These are phyloP conservation scores for Eumeta japonica DNA, from an alignment of 1,140 invertebrate genomes.

Conservation along the genomic window DNA sequence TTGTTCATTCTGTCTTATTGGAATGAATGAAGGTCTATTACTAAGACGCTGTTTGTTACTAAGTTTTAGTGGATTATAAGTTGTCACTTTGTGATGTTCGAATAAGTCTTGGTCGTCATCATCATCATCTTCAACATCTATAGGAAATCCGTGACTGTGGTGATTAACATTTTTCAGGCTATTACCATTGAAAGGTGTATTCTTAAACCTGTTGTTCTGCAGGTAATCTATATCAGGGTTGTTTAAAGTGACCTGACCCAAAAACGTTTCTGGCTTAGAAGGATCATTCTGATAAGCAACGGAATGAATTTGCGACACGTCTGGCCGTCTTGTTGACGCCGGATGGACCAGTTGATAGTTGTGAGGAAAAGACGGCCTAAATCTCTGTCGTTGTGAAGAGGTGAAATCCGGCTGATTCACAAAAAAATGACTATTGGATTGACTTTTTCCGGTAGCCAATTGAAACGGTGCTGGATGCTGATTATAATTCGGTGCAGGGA, in stretches of 20 bases:
- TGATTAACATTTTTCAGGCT: slow-evolving; percentile 43
- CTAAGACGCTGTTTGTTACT: slow-evolving; percentile 34
- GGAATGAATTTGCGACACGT: slow-evolving; percentile 45
- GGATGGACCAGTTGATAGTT: slow-evolving; percentile 51
- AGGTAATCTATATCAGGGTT: slow-evolving; percentile 56
- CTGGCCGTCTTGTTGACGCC: slow-evolving; percentile 49
- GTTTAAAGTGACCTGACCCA: slow-evolving; percentile 61
- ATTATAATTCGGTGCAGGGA: slow-evolving; percentile 46
- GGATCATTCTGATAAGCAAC: slow-evolving; percentile 58
- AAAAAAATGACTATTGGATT: slow-evolving; percentile 44
- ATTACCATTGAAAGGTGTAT: slow-evolving; percentile 45
- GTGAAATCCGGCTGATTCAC: slow-evolving; percentile 49
- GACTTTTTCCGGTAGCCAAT: slow-evolving; percentile 47
- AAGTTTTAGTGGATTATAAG: slow-evolving; percentile 48
- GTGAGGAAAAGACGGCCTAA: slow-evolving; percentile 42
- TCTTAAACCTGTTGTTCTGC: slow-evolving; percentile 45
- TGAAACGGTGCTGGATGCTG: slow-evolving; percentile 52
- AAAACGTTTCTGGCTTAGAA: slow-evolving; percentile 59
- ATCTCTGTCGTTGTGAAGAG: slow-evolving; percentile 33
- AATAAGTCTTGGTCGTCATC: slow-evolving; percentile 51
- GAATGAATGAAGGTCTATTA: no score
- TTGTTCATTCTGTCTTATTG: slow-evolving; percentile 24
- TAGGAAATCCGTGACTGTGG: slow-evolving; percentile 34
- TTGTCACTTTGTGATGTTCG: slow-evolving; percentile 49
- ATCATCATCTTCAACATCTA: slow-evolving; percentile 44